phyloP scores from a whole-genome alignment of 2,113 vertebrate species.

The Hemiscyllium ocellatum region DNA sequence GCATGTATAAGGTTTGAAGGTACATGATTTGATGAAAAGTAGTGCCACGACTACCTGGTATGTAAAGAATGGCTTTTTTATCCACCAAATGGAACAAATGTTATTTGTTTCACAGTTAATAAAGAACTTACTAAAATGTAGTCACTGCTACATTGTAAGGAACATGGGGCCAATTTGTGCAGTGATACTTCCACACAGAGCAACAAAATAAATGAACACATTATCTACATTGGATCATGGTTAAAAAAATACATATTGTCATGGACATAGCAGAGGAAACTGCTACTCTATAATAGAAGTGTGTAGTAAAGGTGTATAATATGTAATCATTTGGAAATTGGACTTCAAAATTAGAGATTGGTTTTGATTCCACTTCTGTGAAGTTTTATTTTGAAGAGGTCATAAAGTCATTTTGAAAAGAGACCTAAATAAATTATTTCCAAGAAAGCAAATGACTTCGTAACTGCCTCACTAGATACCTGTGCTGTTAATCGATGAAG shows the following conservation, averaged over 20 bases:
- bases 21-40: background rate
- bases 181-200: background rate
- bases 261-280: background rate
- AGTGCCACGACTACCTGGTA: background rate
- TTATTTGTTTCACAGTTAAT: background rate
- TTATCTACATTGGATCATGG: background rate
- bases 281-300: background rate
- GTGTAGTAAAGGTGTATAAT: background rate
- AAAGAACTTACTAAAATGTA: background rate
- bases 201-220: background rate
- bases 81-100: no score
- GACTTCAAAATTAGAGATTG: no score
- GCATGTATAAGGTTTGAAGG: background rate
- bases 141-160: background rate
- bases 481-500: no score
- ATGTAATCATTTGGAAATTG: no score
- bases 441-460: no score
- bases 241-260: background rate
- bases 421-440: no score
- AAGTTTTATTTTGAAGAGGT: no score
- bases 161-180: background rate
- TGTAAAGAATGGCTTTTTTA: background rate
- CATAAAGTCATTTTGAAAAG: no score
- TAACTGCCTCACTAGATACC: no score
- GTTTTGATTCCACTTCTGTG: no score